Evolutionary conservation across 2,888 invertebrate genomes (phyloP).

Genomic region (Polyommatus icarus): DNA sequence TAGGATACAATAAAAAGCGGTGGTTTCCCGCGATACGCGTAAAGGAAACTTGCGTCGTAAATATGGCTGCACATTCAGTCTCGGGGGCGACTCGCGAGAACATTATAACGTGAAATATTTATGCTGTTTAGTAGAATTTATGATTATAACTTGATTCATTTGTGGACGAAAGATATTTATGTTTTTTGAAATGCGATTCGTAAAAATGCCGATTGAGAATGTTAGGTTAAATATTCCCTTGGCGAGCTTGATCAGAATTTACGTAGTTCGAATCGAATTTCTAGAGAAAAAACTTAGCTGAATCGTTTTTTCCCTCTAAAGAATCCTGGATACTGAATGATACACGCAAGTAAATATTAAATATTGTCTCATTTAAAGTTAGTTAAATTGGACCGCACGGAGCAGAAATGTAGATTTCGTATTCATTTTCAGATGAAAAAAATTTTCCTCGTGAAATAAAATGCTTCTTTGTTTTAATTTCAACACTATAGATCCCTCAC

Average conservation of each 20-base stretch:
- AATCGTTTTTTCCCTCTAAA: no score
- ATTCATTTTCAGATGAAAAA: no score
- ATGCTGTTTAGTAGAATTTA: constrained; percentile 27
- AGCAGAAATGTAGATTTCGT: no score
- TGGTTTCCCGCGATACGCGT: constrained; percentile 16
- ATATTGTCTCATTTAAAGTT: no score
- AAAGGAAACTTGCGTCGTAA: constrained; percentile 21
- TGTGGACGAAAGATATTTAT: background rate
- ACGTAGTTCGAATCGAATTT: no score
- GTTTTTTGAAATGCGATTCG: background rate
- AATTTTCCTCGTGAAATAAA: no score
- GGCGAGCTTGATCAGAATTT: background rate
- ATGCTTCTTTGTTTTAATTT: no score
- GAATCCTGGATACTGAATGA: no score
- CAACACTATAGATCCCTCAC: no score
- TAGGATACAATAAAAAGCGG: constrained; percentile 13
- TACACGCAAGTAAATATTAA: no score
- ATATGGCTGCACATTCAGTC: constrained; percentile 25
- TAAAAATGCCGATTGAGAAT: background rate
- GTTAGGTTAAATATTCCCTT: background rate
- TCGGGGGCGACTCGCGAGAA: constrained; percentile 24
- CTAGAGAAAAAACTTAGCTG: no score
- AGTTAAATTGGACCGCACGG: no score
- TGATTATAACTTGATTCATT: constrained; percentile 8
- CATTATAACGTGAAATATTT: constrained; percentile 26